Evolutionary conservation across 2,888 invertebrate species (phyloP), one percentile per base, ranked within the genome.

Genomic region (Folsomia manolachei): DNA sequence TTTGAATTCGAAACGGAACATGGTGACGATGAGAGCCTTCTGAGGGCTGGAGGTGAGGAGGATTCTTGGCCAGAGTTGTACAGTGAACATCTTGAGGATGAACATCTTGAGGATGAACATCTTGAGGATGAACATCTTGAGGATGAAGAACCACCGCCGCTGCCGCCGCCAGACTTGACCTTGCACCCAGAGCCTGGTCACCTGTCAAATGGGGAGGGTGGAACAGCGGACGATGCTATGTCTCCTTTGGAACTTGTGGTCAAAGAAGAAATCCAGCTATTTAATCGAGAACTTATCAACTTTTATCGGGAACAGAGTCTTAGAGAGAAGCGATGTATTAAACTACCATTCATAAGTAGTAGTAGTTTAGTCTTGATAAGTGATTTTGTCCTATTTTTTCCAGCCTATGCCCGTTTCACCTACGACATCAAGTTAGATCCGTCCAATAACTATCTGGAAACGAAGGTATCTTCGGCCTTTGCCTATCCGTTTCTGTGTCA

Each of bases 401-500:
- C 39, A 39, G 39, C 39, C 14, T 39, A 39, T 39, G 39, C 7
- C 14, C 39, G 39, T 9, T 39, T 39, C 39, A 39, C 39, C 14
- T 39, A 39, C 14, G 39, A 39, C 39, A 14, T 39, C 39, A 39
- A 39, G 39, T 39, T 39, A 14, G 39, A 39, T 39, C 39, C 39
- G 14, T 39, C 39, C 14, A 4, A 39, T 14, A 39, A 39, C 14
- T 39, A 39, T 39, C 39, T 66, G 24, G 73, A 73, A 27, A 51
- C 53, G 1, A 19, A n/a, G 1, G 14, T 69, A 14, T 51, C 65
- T 1, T 25, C 52, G 1, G 69, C 69, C 1, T 71, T 72, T 0
- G 69, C 69, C 0, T 76, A 69, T 26, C 63, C 71, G 14, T 76
- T 72, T 63, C 25, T 39, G 1, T 78, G 72, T 68, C 52, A 72